These are phyloP conservation scores for Alces alces DNA, from an alignment of 2,113 vertebrate species.

Conservation along the genomic window DNA sequence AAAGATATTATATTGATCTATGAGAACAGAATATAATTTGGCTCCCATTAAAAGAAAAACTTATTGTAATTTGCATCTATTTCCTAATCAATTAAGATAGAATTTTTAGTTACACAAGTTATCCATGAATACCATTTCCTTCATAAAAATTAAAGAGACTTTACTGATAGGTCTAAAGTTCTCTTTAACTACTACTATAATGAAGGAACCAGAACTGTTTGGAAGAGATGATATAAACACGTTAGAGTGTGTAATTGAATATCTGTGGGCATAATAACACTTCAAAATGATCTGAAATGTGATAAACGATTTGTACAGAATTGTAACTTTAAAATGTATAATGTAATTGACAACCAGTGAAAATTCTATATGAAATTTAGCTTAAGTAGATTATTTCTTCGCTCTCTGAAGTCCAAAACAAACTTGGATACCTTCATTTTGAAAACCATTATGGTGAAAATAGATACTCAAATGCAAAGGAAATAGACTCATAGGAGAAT, in stretches of 20 bases:
- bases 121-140: slow-evolving; percentile 7
- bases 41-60: slow-evolving; percentile 14
- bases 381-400: slow-evolving; percentile 52
- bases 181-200: not conserved
- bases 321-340: slow-evolving; percentile 45
- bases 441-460: not conserved
- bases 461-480: not conserved
- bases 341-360: not conserved
- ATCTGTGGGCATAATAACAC: not conserved
- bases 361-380: slow-evolving; percentile 16
- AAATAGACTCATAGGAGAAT: not conserved
- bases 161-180: not conserved
- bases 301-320: not conserved
- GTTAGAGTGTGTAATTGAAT: not conserved
- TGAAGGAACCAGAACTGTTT: not conserved
- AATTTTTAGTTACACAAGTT: slow-evolving; percentile 37
- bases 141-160: slow-evolving; percentile 19
- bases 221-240: not conserved
- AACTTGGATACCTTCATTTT: not conserved
- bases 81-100: slow-evolving; percentile 33
- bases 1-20: not conserved
- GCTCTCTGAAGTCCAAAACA: not conserved
- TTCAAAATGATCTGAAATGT: slow-evolving; percentile 24
- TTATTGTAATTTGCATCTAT: not conserved
- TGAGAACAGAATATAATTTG: slow-evolving; percentile 23